Conservation (phyloP, 2,113 vertebrate genomes). For the Urocolius indicus region DNA sequence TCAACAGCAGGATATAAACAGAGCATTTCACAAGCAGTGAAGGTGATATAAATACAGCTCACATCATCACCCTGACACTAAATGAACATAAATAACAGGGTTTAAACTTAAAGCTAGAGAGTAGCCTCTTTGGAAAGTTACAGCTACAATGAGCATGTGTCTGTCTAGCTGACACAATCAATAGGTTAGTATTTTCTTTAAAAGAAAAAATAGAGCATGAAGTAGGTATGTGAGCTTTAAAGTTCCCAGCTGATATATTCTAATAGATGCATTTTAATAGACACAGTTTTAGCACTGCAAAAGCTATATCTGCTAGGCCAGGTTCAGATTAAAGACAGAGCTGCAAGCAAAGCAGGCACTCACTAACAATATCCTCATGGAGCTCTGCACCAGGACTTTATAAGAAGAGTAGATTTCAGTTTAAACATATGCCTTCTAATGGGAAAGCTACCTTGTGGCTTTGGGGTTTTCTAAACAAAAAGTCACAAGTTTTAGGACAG, state of each 20-base stretch:
- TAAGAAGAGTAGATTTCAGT: neutral
- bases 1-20: neutral
- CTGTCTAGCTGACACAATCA: neutral
- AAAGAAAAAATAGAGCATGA: neutral
- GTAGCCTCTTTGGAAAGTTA: neutral
- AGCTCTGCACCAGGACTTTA: neutral
- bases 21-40: conserved; percentile 13
- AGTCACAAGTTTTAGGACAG: neutral
- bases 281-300: neutral
- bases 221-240: neutral
- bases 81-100: conserved; percentile 6
- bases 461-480: neutral
- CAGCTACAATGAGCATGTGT: neutral
- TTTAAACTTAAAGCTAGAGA: conserved; percentile 33
- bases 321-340: neutral
- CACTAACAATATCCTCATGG: neutral
- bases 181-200: neutral
- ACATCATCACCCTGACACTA: neutral
- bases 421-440: neutral
- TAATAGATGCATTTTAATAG: neutral
- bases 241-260: neutral
- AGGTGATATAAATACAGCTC: neutral
- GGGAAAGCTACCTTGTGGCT: neutral
- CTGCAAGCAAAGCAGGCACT: neutral
- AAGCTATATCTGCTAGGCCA: neutral